Percentiles rank a stretch among this genome's conserved stretches.
Conservation (phyloP, 2,888 invertebrate genomes). For the Teinopalpus imperialis region DNA sequence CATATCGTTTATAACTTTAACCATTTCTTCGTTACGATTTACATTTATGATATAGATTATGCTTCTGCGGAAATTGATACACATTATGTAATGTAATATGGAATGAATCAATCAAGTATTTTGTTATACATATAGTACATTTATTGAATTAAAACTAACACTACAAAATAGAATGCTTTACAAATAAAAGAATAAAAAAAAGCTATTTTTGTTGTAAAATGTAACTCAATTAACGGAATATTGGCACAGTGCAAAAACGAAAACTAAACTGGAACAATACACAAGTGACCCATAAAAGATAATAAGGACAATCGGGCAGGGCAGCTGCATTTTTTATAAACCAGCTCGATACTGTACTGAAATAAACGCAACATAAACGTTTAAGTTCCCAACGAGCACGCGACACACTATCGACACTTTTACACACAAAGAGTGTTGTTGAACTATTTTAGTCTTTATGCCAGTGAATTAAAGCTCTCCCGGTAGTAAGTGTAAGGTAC, state of each 20-base stretch:
- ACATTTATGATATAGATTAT: too few species aligned
- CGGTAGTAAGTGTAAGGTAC: conserved; percentile 27
- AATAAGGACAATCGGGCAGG: conserved; percentile 42
- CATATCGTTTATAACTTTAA: too few species aligned
- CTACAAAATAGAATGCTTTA: too few species aligned
- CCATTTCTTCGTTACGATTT: too few species aligned
- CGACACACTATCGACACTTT: conserved; percentile 43
- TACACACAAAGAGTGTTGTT: conserved; percentile 36
- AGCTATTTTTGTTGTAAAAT: too few species aligned
- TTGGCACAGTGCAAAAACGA: neutral
- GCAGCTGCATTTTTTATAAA: conserved; percentile 50
- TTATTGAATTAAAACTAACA: too few species aligned
- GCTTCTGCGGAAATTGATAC: too few species aligned
- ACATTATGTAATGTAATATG: too few species aligned
- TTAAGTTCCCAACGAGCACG: conserved; percentile 50
- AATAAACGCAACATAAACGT: conserved; percentile 53
- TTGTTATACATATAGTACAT: too few species aligned
- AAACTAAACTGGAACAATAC: conserved; percentile 16
- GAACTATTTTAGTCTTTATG: conserved; percentile 40
- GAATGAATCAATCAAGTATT: too few species aligned
- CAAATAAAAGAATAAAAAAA: too few species aligned
- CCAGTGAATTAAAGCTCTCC: conserved; percentile 36
- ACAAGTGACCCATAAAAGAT: conserved; percentile 33
- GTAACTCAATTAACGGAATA: conserved; percentile 4
- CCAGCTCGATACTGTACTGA: conserved; percentile 36